Evolutionary conservation across 2,113 vertebrate species (phyloP), one percentile per base, ranked within the genome.

Genomic region (Bambusicola thoracicus): DNA sequence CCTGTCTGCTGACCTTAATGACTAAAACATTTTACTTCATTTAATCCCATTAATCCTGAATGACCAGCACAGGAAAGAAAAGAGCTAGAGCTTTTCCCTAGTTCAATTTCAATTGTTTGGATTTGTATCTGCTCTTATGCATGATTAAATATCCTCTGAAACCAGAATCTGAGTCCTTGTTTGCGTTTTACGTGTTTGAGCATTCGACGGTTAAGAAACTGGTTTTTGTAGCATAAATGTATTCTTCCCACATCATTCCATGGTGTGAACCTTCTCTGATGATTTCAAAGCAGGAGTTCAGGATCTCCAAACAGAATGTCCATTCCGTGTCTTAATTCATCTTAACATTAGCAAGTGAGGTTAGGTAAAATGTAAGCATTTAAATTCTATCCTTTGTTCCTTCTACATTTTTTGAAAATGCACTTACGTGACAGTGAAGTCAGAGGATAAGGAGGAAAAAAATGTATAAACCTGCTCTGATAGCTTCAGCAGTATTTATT

Each of bases 71-170:
- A 82, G 13, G 6, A 53, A 49, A 36, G 17, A 32, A 61, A 4
- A 3, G 9, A 89, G 6, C 8, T 58, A 44, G 38, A 4, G 14
- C 34, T 56, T 82, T 67, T 27, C 21, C 8, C 27, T 48, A 63
- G 3, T 8, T 44, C 11, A 41, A 8, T 59, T 77, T 62, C 48
- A 68, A 8, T 40, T 70, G 63, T 6, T 77, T 44, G 8, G 21
- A 44, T 49, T 43, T 73, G 6, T 61, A 36, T 51, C 8, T 40
- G 13, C 16, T 77, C 2, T 29, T 81, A 19, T 5, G 3, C 5
- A 22, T 15, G 13, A 4, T 2, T 67, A 17, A 38, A 16, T 17
- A 56, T 2, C 4, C 4, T 1, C 36, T 55, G 13, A 29, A 13
- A 14, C 44, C n/a, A 46, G 30, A 89, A 2, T 4, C 25, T 13